Conservation (phyloP, 2,113 vertebrate genomes). For the Felis chaus region DNA sequence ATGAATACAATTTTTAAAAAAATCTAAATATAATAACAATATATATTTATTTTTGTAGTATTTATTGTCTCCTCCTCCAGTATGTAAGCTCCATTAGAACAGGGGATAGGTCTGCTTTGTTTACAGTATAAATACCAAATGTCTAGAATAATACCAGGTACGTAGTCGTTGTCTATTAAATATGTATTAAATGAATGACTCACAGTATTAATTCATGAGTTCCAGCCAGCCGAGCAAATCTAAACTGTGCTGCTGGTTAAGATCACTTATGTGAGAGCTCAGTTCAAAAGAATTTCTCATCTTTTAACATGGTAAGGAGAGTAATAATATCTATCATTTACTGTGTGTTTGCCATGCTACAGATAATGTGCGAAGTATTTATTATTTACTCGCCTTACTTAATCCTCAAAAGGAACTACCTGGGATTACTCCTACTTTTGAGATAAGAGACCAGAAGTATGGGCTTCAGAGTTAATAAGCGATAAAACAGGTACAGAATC, state of each 20-base stretch:
- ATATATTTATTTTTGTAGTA: neutral
- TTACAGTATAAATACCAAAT: neutral
- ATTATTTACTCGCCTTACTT: neutral
- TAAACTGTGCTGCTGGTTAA: neutral
- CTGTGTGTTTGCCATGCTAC: neutral
- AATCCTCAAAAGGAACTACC: constrained; percentile 8
- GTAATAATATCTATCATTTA: neutral
- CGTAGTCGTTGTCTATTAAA: neutral
- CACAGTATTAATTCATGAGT: neutral
- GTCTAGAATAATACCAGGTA: neutral
- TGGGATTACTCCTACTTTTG: neutral
- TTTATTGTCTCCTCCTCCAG: neutral
- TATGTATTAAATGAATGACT: neutral
- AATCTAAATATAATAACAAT: neutral
- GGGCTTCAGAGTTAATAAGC: neutral
- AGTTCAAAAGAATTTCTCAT: neutral
- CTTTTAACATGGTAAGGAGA: neutral
- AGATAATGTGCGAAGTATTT: neutral
- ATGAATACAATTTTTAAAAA: no score
- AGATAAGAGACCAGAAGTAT: neutral
- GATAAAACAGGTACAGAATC: neutral
- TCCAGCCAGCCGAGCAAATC: neutral
- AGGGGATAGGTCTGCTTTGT: neutral
- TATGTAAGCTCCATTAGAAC: neutral
- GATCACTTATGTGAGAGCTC: neutral